phyloP scores from a whole-genome alignment of 2,113 vertebrate genomes.

The Stigmatopora argus region DNA sequence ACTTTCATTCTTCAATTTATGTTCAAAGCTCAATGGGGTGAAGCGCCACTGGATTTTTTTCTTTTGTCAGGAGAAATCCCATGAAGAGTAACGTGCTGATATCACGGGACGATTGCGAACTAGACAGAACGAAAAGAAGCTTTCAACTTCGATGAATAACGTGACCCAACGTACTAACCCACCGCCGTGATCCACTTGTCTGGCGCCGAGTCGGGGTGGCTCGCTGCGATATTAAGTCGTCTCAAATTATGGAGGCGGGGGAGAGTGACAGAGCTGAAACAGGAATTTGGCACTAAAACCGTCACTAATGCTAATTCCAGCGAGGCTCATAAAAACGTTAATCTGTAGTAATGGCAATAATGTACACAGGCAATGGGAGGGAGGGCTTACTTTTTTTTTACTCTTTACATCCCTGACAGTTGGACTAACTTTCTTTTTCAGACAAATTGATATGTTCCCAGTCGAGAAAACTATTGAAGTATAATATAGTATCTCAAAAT shows the following conservation, averaged over 20 bases:
- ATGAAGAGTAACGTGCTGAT: background rate
- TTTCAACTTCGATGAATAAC: conserved; percentile 21
- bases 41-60: background rate
- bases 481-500: no score
- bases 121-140: conserved; percentile 21
- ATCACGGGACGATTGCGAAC: conserved; percentile 26
- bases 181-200: conserved; percentile 37
- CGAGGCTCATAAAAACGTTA: conserved; percentile 50
- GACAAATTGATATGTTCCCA: background rate
- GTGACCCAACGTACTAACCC: conserved; percentile 32
- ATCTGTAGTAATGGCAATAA: conserved; percentile 62
- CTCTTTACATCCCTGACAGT: conserved; percentile 28
- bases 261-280: conserved; percentile 59
- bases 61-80: background rate
- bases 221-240: conserved; percentile 56
- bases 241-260: conserved; percentile 37
- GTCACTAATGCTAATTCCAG: conserved; percentile 62
- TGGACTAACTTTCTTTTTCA: background rate
- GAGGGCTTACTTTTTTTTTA: conserved; percentile 29
- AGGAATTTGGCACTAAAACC: conserved; percentile 64
- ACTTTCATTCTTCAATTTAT: background rate
- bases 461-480: background rate
- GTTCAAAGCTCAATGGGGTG: background rate
- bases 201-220: conserved; percentile 47
- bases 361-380: conserved; percentile 32